A percentile compares a stretch with the other conserved stretches of the same genome.
Evolutionary conservation across 1,140 invertebrate species (phyloP).

Genomic region (Brachionus manjavacas): DNA sequence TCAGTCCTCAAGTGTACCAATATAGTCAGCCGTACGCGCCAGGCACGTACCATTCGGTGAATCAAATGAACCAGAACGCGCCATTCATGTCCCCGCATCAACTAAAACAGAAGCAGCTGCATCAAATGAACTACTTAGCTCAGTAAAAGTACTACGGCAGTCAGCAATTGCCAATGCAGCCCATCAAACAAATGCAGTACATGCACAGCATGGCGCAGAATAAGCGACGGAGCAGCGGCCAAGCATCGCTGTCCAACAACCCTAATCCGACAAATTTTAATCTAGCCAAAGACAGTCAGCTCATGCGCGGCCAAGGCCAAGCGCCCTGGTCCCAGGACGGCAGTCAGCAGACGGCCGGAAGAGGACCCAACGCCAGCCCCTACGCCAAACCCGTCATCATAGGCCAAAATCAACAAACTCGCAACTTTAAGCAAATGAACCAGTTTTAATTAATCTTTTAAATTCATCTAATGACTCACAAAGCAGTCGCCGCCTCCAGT

Average conservation of each 20-base stretch:
- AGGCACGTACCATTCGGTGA: neutral
- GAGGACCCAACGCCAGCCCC: neutral
- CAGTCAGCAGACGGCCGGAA: neutral
- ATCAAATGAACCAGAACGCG: neutral
- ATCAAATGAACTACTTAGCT: conserved; percentile 6
- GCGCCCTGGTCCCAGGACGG: neutral
- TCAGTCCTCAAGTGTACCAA: neutral
- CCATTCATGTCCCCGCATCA: neutral
- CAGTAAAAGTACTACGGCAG: neutral
- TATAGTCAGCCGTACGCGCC: neutral
- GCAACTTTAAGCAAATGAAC: conserved; percentile 4
- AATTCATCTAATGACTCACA: too few relatives aligned
- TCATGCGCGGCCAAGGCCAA: neutral
- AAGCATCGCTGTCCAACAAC: neutral
- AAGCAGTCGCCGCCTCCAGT: neutral
- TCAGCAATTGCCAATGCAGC: neutral
- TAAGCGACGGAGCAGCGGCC: neutral
- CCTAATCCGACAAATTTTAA: neutral
- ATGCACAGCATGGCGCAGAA: neutral
- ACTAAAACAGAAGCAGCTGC: neutral
- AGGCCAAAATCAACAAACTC: neutral
- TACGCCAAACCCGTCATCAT: neutral
- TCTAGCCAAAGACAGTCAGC: neutral
- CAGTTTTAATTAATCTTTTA: too few relatives aligned
- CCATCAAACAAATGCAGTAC: neutral